These are phyloP conservation scores for Scalopus aquaticus DNA, from an alignment of 2,113 vertebrate species.

Conservation along the genomic window DNA sequence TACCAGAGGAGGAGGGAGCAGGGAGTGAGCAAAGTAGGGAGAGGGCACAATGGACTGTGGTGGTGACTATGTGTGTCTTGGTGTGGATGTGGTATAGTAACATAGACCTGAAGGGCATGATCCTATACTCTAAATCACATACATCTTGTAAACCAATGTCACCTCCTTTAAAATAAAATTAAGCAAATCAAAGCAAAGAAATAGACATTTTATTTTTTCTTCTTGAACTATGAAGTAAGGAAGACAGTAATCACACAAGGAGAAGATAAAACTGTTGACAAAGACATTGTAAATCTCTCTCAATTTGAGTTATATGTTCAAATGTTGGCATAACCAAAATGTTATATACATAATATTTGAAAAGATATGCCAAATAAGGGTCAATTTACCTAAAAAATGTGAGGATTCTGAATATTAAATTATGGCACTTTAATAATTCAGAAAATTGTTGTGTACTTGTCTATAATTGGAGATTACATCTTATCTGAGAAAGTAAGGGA, in stretches of 20 bases:
- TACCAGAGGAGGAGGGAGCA: too few relatives aligned
- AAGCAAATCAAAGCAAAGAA: too few relatives aligned
- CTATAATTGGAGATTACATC: neutral
- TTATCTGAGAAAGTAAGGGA: neutral
- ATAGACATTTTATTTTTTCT: neutral
- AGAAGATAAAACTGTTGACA: too few relatives aligned
- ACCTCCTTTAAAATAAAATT: too few relatives aligned
- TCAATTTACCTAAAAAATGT: neutral
- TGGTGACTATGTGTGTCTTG: too few relatives aligned
- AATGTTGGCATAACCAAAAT: neutral
- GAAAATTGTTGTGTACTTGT: neutral
- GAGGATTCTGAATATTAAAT: neutral
- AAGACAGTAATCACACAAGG: neutral
- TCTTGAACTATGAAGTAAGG: neutral
- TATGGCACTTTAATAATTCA: neutral
- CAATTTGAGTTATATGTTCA: neutral
- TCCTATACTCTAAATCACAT: too few relatives aligned
- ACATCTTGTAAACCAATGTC: too few relatives aligned
- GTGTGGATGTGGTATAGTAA: too few relatives aligned
- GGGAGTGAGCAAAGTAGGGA: too few relatives aligned
- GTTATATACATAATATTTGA: neutral
- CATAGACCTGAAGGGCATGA: too few relatives aligned
- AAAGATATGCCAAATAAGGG: neutral
- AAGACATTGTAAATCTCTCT: neutral
- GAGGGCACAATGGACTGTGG: too few relatives aligned